Evolutionary conservation across 2,797 vertebrate species (phyloP).

Genomic region (Serranus cabrilla): DNA sequence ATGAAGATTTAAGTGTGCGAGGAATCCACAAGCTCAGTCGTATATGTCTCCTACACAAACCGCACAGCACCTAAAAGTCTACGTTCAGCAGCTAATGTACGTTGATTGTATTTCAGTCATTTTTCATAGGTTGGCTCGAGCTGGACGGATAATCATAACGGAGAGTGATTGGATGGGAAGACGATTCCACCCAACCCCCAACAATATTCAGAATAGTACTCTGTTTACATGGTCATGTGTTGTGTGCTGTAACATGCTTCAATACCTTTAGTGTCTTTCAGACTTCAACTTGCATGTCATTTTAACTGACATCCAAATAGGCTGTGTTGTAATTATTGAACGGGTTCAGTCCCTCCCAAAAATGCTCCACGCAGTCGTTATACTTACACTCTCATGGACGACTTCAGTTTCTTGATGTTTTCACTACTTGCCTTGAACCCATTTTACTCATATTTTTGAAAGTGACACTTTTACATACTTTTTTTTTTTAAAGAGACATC

Average conservation of each 20-base stretch:
- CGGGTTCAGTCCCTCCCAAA: no score
- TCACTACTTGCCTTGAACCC: no score
- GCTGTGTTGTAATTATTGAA: background rate
- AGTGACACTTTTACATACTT: background rate
- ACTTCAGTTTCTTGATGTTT: no score
- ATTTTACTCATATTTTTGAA: background rate
- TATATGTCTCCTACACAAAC: slow-evolving; percentile 11
- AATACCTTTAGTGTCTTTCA: background rate
- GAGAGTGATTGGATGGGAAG: slow-evolving; percentile 13
- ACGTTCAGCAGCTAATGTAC: slow-evolving; percentile 28
- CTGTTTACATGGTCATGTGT: slow-evolving; percentile 2
- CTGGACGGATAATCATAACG: slow-evolving; percentile 32
- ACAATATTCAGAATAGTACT: slow-evolving; percentile 6
- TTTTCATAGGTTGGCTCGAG: slow-evolving; percentile 7
- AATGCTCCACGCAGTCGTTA: no score
- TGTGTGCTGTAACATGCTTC: slow-evolving; percentile 1
- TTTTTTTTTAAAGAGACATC: background rate
- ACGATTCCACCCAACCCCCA: background rate
- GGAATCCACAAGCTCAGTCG: slow-evolving; percentile 6
- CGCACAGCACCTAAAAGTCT: slow-evolving; percentile 38
- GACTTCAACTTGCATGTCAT: no score
- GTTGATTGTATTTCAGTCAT: slow-evolving; percentile 46
- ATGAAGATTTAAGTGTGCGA: slow-evolving; percentile 24
- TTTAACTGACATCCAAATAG: no score
- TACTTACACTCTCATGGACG: no score